A percentile compares a stretch with the other conserved stretches of the same genome.
phyloP scores from a whole-genome alignment of 2,113 vertebrate species.

The Phaethon lepturus region DNA sequence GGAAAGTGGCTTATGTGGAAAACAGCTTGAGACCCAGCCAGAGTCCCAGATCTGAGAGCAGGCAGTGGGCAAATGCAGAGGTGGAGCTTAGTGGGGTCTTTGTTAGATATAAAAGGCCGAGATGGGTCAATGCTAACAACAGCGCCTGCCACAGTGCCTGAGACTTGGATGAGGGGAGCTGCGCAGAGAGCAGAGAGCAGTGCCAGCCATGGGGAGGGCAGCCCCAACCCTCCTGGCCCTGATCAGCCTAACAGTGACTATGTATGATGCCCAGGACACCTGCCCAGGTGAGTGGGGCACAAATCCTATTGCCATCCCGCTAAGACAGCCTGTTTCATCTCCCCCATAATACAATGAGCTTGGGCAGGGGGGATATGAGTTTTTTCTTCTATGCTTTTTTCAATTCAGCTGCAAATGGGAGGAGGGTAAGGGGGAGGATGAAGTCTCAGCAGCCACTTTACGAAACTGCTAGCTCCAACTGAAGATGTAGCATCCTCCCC shows the following conservation, averaged over 20 bases:
- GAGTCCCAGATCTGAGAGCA: background rate
- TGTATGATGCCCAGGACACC: background rate
- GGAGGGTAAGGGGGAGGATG: background rate
- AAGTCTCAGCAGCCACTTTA: background rate
- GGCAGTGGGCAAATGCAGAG: background rate
- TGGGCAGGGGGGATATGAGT: background rate
- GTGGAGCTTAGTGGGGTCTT: background rate
- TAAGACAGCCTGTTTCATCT: background rate
- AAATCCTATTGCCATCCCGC: background rate
- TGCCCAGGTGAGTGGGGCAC: slow-evolving; percentile 17
- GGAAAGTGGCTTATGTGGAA: background rate
- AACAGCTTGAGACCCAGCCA: background rate
- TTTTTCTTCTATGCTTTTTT: background rate
- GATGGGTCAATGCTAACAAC: background rate
- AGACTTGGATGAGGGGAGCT: background rate
- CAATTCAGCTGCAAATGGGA: background rate
- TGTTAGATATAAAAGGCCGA: background rate
- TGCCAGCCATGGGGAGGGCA: background rate
- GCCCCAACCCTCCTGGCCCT: background rate
- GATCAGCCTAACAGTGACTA: background rate
- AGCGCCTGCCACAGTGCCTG: rapidly evolving
- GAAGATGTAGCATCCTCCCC: background rate
- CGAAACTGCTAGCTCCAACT: background rate
- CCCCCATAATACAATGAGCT: background rate
- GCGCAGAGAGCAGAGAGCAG: background rate